A percentile compares a stretch with the other conserved stretches of the same genome.
phyloP scores from a whole-genome alignment of 1,140 invertebrate species.

The Pseudobourletiella spinata region DNA sequence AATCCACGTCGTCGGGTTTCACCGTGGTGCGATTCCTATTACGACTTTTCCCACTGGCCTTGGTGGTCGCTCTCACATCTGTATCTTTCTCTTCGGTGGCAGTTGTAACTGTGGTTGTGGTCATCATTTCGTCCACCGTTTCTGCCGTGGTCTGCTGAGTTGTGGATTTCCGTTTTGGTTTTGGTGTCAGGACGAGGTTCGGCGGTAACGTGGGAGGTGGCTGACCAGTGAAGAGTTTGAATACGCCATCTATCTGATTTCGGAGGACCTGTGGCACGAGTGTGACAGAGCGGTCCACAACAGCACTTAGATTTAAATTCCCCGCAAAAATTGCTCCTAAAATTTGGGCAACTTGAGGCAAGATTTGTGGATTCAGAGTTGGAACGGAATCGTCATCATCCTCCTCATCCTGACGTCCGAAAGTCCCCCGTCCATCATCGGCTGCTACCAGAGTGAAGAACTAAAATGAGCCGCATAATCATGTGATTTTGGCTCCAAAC shows the following conservation, averaged over 20 bases:
- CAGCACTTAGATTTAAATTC: constrained; percentile 30
- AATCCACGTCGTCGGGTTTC: neutral
- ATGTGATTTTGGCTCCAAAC: too few relatives aligned
- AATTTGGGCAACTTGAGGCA: constrained; percentile 35
- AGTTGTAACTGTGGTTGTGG: neutral
- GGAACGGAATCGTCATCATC: constrained; percentile 17
- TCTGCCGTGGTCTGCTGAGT: neutral
- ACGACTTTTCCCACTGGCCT: neutral
- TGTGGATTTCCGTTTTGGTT: neutral
- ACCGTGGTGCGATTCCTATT: neutral
- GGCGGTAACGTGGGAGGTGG: neutral
- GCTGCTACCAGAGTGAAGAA: constrained; percentile 23
- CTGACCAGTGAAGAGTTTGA: constrained; percentile 27
- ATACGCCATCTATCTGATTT: constrained; percentile 26
- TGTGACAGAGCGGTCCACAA: constrained; percentile 29
- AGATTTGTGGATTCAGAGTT: constrained; percentile 22
- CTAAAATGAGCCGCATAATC: constrained; percentile 9
- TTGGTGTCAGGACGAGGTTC: neutral
- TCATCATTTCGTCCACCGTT: neutral
- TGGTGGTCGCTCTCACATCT: neutral
- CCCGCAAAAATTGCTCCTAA: constrained; percentile 35
- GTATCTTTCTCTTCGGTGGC: neutral
- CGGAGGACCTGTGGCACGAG: constrained; percentile 28
- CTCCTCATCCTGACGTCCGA: constrained; percentile 14
- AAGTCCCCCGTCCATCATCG: neutral